phyloP scores from a whole-genome alignment of 2,888 invertebrate genomes.

The Tinea trinotella region DNA sequence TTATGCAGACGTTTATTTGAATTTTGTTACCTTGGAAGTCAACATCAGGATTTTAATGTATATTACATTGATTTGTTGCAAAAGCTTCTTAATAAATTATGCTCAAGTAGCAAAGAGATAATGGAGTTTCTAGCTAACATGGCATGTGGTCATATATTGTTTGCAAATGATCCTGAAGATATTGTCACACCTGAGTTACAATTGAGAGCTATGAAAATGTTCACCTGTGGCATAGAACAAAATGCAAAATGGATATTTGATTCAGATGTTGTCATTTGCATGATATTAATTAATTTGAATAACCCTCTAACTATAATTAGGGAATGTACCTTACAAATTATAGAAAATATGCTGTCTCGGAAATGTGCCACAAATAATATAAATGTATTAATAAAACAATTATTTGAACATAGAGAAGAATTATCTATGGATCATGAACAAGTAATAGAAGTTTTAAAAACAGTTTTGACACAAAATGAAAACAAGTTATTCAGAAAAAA shows the following conservation, averaged over 20 bases:
- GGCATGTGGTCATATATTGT: conserved; percentile 60
- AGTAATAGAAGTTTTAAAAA: conserved; percentile 74
- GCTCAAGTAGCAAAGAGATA: conserved; percentile 52
- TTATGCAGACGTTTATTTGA: conserved; percentile 40
- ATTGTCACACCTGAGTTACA: conserved; percentile 63
- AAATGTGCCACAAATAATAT: conserved; percentile 42
- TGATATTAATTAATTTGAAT: conserved; percentile 70
- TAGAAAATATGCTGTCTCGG: conserved; percentile 46
- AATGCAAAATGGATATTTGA: conserved; percentile 47
- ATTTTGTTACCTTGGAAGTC: conserved; percentile 62
- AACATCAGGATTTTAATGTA: conserved; percentile 43
- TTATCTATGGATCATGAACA: conserved; percentile 78
- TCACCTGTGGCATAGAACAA: conserved; percentile 42
- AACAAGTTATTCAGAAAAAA: conserved; percentile 49
- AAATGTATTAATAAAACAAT: conserved; percentile 53
- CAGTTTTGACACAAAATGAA: conserved; percentile 70
- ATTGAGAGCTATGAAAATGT: conserved; percentile 59
- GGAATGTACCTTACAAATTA: conserved; percentile 64
- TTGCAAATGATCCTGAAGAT: conserved; percentile 50
- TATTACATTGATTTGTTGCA: conserved; percentile 53
- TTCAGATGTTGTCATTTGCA: conserved; percentile 60
- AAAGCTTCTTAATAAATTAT: conserved; percentile 57
- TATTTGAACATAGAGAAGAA: conserved; percentile 69
- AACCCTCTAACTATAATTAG: conserved; percentile 71
- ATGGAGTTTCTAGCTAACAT: conserved; percentile 73